Base-by-base conservation (phyloP, 2,797 vertebrate species). In the Lycodopsis pacificus region DNA sequence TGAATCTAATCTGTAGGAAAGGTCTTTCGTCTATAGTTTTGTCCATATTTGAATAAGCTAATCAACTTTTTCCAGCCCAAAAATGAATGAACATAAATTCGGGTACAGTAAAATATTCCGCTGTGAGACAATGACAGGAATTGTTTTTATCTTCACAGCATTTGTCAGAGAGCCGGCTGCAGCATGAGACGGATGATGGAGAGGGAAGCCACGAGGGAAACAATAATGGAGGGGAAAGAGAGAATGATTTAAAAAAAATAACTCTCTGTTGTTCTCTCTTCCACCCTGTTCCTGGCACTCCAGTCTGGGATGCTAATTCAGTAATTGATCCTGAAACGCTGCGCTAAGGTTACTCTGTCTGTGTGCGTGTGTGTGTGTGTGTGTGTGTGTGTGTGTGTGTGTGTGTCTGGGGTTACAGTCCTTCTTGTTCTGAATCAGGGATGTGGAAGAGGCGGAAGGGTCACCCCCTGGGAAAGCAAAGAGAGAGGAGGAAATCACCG, bases 301-400 rank as follows among this genome's bases (percentile, higher is more conserved):
- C 32, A 10, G 90, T 76, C 84, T 88, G 74, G 38, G 78, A 93
- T 92, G 91, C 84, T 88, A 92, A 93, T 92, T 88, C 65, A 78
- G 91, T 90, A 92, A 93, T 51, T 82, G 90, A 93, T 91, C 90
- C 87, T 61, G 73, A 74, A 65, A 83, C 7, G 15, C 57, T 76
- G 69, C 2, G 27, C 82, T 79, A 74, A 63, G 49, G 81, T 81
- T 79, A 59, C 71, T 56, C 4, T 58, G 46, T 27, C 25, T 77
- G 22, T 74, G 62, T 77, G 30, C 67, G 46, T 65, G 67, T 71
- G 73, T 61, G 74, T 71, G 73, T 89, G 66, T 84, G 88, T 89
- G 25, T 25, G 25, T 25, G 25, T 25, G 25, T 25, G 25, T 25
- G 25, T 25, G 64, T 59, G 67, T 71, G 73, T 61, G 74, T 71